Base-by-base conservation (phyloP, 2,888 invertebrate species). In the Oligia strigilis region DNA sequence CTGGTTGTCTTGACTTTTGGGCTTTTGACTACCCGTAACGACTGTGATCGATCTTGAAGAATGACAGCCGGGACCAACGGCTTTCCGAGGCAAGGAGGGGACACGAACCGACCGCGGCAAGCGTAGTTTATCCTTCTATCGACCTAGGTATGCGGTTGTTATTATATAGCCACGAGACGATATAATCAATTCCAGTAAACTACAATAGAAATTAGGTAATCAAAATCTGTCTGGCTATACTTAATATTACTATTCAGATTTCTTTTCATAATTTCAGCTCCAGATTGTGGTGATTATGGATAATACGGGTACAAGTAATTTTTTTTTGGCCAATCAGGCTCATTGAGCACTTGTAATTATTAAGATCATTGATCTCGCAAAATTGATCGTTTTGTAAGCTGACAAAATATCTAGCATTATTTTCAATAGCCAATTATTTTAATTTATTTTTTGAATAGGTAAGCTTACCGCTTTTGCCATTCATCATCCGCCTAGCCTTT, bases 351-450 rank as follows among this genome's bases (percentile, higher is more conserved):
- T 81, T 72, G 40, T 66, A 55, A 46, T 52, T 71, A 66, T 71
- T 72, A 75, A 71, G 8, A 36, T 23, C 55, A 49, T 55, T 76
- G 60, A 60, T 71, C 23, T 70, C 71, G 6, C 36, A 76, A 76
- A 76, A 76, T 76, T 62, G 4, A 77, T 81, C 14, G 64, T 75
- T 81, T 70, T 64, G 17, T 43, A n/a, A 69, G 40, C 58, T 58
- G 17, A 62, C 46, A 23, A 40, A 67, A n/a, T 55, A 36, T 36
- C 19, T 64, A 62, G 8, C 11, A 62, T 75, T 70, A 64, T 49
- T 14, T 75, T 70, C 64, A 29, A 81, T 70, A 29, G 75, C 49
- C 62, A 70, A 75, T 64, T 80, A 49, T 66, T 64, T 75, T 49
- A 23, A 49, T 75, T 81, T 49, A 64, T 70, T 75, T 81, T 1